These are phyloP conservation scores for Felis chaus DNA, from an alignment of 2,113 vertebrate genomes.

Conservation along the genomic window DNA sequence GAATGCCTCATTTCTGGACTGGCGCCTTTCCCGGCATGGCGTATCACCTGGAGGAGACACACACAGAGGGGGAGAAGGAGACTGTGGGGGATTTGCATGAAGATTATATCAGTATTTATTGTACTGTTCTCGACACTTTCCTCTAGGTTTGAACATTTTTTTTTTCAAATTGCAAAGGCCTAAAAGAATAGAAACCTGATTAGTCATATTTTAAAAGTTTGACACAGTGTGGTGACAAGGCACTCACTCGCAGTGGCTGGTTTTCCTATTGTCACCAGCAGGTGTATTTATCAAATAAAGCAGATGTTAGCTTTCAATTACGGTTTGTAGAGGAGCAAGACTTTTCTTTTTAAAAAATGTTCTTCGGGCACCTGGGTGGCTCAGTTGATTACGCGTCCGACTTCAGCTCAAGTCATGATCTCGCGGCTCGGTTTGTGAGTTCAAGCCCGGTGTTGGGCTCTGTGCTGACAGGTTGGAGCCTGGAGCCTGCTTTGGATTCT, in stretches of 20 bases:
- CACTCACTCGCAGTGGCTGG: no score
- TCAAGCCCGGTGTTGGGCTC: no score
- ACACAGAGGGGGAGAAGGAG: no score
- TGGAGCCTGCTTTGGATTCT: no score
- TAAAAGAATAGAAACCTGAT: neutral
- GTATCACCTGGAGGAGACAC: fast-evolving
- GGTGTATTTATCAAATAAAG: neutral
- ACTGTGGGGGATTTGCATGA: neutral
- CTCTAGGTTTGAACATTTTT: neutral
- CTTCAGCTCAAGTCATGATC: no score
- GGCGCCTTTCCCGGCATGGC: fast-evolving
- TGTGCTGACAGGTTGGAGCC: no score
- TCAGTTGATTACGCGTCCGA: no score
- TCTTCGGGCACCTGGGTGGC: neutral
- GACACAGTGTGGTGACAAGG: neutral
- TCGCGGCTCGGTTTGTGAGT: no score
- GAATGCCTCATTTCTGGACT: neutral
- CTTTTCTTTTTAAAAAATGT: neutral
- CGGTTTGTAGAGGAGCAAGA: neutral
- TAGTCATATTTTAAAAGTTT: neutral
- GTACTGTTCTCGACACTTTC: neutral
- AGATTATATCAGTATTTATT: neutral
- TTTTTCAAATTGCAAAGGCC: neutral
- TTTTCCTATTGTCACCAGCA: neutral
- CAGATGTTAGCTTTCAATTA: neutral